Evolutionary conservation across 92 coral and sea anemone genomes (phyloP).

Genomic region (Epizoanthus stellaris): DNA sequence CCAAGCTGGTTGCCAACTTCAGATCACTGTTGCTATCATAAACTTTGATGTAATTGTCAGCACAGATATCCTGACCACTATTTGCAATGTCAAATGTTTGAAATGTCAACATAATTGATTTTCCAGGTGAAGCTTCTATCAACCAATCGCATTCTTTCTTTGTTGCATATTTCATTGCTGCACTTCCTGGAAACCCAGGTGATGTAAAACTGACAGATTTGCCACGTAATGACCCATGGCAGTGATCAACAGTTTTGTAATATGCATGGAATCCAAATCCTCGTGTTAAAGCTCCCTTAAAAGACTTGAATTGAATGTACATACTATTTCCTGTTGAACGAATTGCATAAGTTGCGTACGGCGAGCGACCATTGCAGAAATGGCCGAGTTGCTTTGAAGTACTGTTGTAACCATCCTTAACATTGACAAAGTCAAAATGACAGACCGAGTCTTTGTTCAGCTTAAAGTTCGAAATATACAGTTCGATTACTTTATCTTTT

Average conservation of each 20-base stretch:
- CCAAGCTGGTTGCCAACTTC: slow-evolving; percentile 38
- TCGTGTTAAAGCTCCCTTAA: slow-evolving; percentile 48
- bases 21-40: slow-evolving; percentile 65
- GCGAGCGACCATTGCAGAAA: slow-evolving; percentile 68
- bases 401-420: slow-evolving; percentile 73
- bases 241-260: slow-evolving; percentile 71
- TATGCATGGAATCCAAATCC: slow-evolving; percentile 59
- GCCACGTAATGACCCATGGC: slow-evolving; percentile 65
- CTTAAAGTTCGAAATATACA: slow-evolving; percentile 57
- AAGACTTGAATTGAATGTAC: slow-evolving; percentile 70
- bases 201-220: slow-evolving; percentile 74
- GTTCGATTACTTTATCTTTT: slow-evolving; percentile 61
- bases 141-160: slow-evolving; percentile 78
- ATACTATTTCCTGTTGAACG: slow-evolving; percentile 74
- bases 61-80: slow-evolving; percentile 28
- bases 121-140: slow-evolving; percentile 68
- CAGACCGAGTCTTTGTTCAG: slow-evolving; percentile 68
- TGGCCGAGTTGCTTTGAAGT: slow-evolving; percentile 67
- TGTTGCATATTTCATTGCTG: slow-evolving; percentile 7
- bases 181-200: slow-evolving; percentile 67
- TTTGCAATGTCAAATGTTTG: slow-evolving; percentile 63
- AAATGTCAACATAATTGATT: slow-evolving; percentile 67
- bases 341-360: slow-evolving; percentile 27
- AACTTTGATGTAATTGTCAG: slow-evolving; percentile 63
- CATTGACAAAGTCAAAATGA: slow-evolving; percentile 68